Base-by-base conservation (phyloP, 1,140 invertebrate genomes). In the Elysia chlorotica region DNA sequence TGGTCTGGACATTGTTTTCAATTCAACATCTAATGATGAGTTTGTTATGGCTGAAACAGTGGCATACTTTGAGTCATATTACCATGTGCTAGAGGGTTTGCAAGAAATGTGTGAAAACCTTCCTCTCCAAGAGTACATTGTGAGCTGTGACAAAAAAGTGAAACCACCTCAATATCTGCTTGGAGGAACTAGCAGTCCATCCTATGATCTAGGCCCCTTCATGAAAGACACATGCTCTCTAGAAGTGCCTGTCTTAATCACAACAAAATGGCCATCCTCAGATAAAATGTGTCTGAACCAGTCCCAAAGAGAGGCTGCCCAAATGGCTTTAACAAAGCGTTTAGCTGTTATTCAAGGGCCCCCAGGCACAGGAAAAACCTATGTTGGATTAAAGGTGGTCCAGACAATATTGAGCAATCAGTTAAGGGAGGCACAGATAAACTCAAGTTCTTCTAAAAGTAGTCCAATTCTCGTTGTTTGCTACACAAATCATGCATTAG, bases 401-500 rank as follows among this genome's bases (percentile, higher is more conserved):
- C 74, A 87, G 65, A 74, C 81, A 30, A 71, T 89, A 3, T 75
- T 88, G n/a, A n/a, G n/a, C 25, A 88, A 88, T 77, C 54, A 74
- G 2, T 25, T n/a, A n/a, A n/a, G 84, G 85, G 79, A 74, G n/a
- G 63, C n/a, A 2, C 28, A 73, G 30, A 25, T 66, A 19, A 48
- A 33, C 14, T 28, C n/a, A n/a, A n/a, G n/a, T n/a, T n/a, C n/a
- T n/a, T n/a, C n/a, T n/a, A n/a, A 2, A 28, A 68, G 30, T 23
- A 36, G 48, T 6, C 92, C 93, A 2, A 92, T 96, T 70, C 84
- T 96, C 2, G 88, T 96, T 17, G 91, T 96, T 25, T 94, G 93
- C 81, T 95, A 92, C 77, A 95, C 94, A 0, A 97, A 96, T 82
- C 93, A 96, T 85, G 94, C 95, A 0, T 83, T 96, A 2, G 95